Evolutionary conservation across 1,140 invertebrate species (phyloP).

Genomic region (Drosophila eugracilis): DNA sequence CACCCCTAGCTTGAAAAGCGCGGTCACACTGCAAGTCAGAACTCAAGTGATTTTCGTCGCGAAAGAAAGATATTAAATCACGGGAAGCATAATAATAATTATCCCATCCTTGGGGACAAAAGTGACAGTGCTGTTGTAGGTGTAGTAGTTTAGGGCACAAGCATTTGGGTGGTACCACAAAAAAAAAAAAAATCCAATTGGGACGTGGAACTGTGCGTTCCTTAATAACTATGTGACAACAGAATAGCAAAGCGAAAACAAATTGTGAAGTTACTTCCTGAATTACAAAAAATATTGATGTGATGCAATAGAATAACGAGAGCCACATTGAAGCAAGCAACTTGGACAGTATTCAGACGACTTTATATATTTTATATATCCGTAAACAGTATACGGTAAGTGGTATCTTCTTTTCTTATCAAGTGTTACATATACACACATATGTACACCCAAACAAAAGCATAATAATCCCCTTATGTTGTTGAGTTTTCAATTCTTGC

Average conservation of each 20-base stretch:
- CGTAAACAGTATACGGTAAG: conserved; percentile 44
- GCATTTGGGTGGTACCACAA: conserved; percentile 2
- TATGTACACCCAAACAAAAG: conserved; percentile 4
- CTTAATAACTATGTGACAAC: conserved; percentile 14
- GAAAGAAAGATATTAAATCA: conserved; percentile 12
- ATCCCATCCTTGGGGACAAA: conserved; percentile 10
- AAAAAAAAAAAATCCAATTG: conserved; percentile 8
- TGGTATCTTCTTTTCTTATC: background rate
- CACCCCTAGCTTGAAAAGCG: background rate
- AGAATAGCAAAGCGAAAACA: conserved; percentile 14
- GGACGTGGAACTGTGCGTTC: conserved; percentile 26
- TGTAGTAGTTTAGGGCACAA: conserved; percentile 39
- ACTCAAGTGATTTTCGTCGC: conserved; percentile 5
- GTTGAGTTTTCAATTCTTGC: background rate
- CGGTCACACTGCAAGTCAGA: background rate
- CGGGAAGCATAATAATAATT: conserved; percentile 19
- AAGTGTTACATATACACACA: background rate
- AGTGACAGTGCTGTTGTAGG: conserved; percentile 25
- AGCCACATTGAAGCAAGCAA: conserved; percentile 1
- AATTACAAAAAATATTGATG: conserved; percentile 30
- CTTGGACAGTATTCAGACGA: conserved; percentile 15
- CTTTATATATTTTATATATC: background rate
- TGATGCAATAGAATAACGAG: conserved; percentile 13
- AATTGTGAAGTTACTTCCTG: background rate
- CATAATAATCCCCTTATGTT: conserved; percentile 7